Base-by-base conservation (phyloP, 2,888 invertebrate species). In the Cryptocephalus primarius region DNA sequence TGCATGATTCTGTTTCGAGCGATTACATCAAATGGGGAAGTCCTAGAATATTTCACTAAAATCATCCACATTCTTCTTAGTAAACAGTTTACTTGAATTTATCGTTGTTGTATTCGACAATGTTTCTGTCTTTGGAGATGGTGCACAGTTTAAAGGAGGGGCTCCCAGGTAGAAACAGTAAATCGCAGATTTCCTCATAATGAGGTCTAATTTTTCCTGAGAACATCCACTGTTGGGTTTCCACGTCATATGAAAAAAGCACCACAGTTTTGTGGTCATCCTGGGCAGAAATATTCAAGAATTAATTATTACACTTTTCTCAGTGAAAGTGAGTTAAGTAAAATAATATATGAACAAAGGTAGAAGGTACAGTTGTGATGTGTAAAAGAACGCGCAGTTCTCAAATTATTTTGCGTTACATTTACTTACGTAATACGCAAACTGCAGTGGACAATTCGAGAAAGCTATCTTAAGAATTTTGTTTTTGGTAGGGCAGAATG, bases 201-300 rank as follows among this genome's bases (percentile, higher is more conserved):
- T 85, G 84, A 0, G 79, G 72, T 41, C 77, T 70, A 51, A 78
- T 74, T 62, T 82, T 82, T 9, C 79, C 83, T 22, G 77, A 48
- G 50, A 76, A 76, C 1, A 55, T 51, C 81, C 82, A 83, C 6
- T 52, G 40, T 8, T 64, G 62, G 1, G 49, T 54, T 0, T 61
- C 52, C 11, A 70, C 67, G 49, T 69, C 59, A 51, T 72, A 74
- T 50, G 69, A 68, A 56, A 75, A 72, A 4, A 79, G 71, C 51
- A 72, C 72, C 1, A 80, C 72, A 0, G 76, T 75, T 56, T 66
- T 67, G 8, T 71, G 69, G 8, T 55, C 56, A 55, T 82, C 80
- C 81, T 82, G 55, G 38, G 66, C 50, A 44, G 32, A 42, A 45
- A 51, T 43, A 33, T 22, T 22, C 22, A 22, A 22, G 22, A 6